A percentile compares a stretch with the other conserved stretches of the same genome.
phyloP scores from a whole-genome alignment of 2,797 vertebrate genomes.

The Podarcis siculus region DNA sequence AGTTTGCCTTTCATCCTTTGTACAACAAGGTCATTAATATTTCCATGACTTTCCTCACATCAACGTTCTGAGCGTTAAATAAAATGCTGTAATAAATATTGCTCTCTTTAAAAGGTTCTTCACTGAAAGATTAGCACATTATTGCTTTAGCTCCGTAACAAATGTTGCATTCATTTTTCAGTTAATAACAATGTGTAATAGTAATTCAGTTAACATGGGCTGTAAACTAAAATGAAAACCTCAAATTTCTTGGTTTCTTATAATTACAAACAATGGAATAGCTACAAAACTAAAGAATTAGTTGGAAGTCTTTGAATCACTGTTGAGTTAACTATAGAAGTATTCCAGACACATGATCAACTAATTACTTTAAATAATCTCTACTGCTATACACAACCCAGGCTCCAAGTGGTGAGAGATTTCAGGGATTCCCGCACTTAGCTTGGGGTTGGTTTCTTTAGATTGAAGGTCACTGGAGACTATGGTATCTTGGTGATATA shows the following conservation, averaged over 20 bases:
- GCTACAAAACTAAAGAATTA: conserved; percentile 22
- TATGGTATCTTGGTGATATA: too few species aligned
- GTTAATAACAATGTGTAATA: conserved; percentile 18
- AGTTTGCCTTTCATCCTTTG: conserved; percentile 32
- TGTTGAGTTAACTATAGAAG: neutral
- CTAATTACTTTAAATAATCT: conserved; percentile 34
- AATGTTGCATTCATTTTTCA: conserved; percentile 40
- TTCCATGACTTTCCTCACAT: conserved; percentile 21
- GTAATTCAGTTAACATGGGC: neutral
- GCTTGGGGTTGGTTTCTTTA: too few species aligned
- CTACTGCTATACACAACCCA: neutral
- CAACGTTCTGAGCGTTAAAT: conserved; percentile 32
- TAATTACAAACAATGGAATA: neutral
- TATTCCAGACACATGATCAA: neutral
- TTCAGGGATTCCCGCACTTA: too few species aligned
- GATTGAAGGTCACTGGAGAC: too few species aligned
- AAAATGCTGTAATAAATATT: conserved; percentile 28
- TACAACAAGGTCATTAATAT: conserved; percentile 50
- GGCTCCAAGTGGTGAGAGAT: too few species aligned
- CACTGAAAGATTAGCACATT: conserved; percentile 28
- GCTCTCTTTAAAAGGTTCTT: conserved; percentile 16
- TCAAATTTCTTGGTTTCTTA: conserved; percentile 19
- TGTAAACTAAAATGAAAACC: conserved; percentile 20
- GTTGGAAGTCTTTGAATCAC: conserved; percentile 27
- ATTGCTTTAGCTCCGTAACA: conserved; percentile 27